phyloP scores from a whole-genome alignment of 2,797 vertebrate species.

The Muscicapa comitata region DNA sequence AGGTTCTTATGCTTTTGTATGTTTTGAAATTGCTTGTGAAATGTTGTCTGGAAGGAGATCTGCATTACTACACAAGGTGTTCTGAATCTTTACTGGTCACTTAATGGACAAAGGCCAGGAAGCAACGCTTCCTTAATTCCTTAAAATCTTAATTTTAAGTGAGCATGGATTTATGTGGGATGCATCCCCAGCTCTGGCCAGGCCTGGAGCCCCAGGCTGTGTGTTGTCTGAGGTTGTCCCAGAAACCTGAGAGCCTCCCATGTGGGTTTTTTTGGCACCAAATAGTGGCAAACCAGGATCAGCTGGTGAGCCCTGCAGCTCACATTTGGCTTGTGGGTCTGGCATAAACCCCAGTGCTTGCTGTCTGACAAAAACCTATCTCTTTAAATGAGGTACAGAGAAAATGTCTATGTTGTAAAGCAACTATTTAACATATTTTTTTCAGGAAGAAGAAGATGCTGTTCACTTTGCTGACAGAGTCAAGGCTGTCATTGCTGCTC shows the following conservation, averaged over 20 bases:
- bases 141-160: neutral
- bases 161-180: neutral
- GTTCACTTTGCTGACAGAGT: constrained; percentile 86
- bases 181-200: neutral
- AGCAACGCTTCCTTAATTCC: neutral
- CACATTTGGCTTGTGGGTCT: neutral
- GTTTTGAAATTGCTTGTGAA: neutral
- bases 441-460: constrained; percentile 82
- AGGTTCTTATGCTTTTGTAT: constrained; percentile 69
- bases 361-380: neutral
- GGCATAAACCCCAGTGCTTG: neutral
- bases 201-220: neutral
- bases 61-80: neutral
- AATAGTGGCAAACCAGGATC: neutral
- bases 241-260: neutral
- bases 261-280: neutral
- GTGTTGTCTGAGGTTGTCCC: neutral
- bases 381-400: neutral
- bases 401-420: neutral
- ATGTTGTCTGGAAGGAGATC: neutral
- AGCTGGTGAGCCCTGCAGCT: neutral
- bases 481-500: constrained; percentile 82
- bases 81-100: neutral
- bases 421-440: neutral
- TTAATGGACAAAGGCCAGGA: neutral